Evolutionary conservation across 92 coral and sea anemone genomes (phyloP).

Genomic region (Paramuricea clavata): DNA sequence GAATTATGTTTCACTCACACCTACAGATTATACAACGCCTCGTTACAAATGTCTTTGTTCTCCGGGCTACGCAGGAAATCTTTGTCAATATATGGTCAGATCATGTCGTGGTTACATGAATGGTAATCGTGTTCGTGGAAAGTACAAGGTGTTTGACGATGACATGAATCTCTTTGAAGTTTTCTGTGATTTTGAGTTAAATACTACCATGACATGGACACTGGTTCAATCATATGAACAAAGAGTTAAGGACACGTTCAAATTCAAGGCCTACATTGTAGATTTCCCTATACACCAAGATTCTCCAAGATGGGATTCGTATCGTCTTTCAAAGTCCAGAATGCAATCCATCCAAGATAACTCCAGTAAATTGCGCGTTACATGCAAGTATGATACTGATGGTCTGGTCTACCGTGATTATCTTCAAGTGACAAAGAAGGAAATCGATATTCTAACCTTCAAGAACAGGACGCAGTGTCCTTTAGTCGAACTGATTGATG

Average conservation of each 20-base stretch:
- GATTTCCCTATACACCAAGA: not conserved
- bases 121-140: not conserved
- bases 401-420: not conserved
- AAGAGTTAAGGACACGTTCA: not conserved
- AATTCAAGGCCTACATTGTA: not conserved
- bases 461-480: not conserved
- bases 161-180: conserved; percentile 11
- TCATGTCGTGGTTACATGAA: conserved; percentile 11
- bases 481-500: not conserved
- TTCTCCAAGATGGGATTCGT: not conserved
- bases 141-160: conserved; percentile 6
- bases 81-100: not conserved
- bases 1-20: not conserved
- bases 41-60: conserved; percentile 26
- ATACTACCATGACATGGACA: conserved; percentile 8
- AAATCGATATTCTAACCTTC: not conserved
- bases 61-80: conserved; percentile 19
- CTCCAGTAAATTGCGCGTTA: conserved; percentile 2
- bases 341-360: conserved; percentile 25
- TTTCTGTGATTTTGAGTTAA: conserved; percentile 21
- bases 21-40: not conserved
- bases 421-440: not conserved
- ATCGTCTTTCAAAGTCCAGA: conserved; percentile 35
- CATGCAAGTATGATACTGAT: conserved; percentile 6
- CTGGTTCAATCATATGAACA: conserved; percentile 18